Percentiles rank a stretch among this genome's conserved stretches.
Evolutionary conservation across 2,888 invertebrate species (phyloP).

Genomic region (Napeogenes sylphis): DNA sequence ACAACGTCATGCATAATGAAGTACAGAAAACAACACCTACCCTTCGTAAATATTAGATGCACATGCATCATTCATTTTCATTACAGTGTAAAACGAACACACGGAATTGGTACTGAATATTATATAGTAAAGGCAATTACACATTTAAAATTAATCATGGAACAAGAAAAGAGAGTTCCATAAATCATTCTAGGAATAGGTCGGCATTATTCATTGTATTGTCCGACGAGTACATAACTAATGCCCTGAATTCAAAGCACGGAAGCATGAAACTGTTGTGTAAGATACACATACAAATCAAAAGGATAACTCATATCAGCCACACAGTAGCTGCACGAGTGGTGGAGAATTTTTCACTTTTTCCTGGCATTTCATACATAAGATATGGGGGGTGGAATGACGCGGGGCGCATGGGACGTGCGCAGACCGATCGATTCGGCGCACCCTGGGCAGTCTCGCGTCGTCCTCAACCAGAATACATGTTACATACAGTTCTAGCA

Average conservation of each 20-base stretch:
- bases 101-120: background rate
- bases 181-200: too few relatives aligned
- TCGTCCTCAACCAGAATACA: slow-evolving; percentile 42
- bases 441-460: slow-evolving; percentile 64
- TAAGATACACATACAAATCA: slow-evolving; percentile 87
- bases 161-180: too few relatives aligned
- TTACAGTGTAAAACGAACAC: too few relatives aligned
- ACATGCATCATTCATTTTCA: too few relatives aligned
- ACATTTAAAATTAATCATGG: too few relatives aligned
- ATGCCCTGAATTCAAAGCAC: too few relatives aligned
- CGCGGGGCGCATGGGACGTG: slow-evolving; percentile 58
- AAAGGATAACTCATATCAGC: slow-evolving; percentile 80
- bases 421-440: slow-evolving; percentile 69
- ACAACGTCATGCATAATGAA: too few relatives aligned
- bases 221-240: too few relatives aligned
- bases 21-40: too few relatives aligned
- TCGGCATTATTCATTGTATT: too few relatives aligned
- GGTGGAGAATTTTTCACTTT: slow-evolving; percentile 55
- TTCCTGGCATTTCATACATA: slow-evolving; percentile 67
- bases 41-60: too few relatives aligned
- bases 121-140: background rate
- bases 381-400: slow-evolving; percentile 67
- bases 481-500: slow-evolving; percentile 39
- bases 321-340: slow-evolving; percentile 30
- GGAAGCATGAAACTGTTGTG: background rate